These are phyloP conservation scores for Esperia sulphurella DNA, from an alignment of 2,888 invertebrate species.

Conservation along the genomic window DNA sequence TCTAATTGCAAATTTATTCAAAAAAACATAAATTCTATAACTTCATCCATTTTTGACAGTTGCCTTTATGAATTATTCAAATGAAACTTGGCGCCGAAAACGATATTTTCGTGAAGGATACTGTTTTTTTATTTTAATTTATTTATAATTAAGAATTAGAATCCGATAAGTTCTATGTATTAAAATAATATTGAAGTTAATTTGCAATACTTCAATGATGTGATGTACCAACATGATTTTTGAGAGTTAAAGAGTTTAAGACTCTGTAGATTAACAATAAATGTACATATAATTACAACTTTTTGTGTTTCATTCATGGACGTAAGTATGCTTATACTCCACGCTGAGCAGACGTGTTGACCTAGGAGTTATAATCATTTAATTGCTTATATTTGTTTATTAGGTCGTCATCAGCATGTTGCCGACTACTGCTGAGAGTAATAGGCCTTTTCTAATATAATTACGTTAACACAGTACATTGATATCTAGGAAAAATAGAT, in stretches of 20 bases:
- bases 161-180: conserved; percentile 5
- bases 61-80: not conserved
- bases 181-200: conserved; percentile 25
- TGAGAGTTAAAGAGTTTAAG: too few relatives aligned
- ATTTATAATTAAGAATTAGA: conserved; percentile 48
- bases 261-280: conserved; percentile 35
- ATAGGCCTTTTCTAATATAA: too few relatives aligned
- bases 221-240: not conserved
- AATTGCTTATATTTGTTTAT: too few relatives aligned
- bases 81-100: not conserved
- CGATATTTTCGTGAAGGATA: not conserved
- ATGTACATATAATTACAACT: conserved; percentile 49
- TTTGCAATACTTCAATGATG: conserved; percentile 5
- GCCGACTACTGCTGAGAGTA: too few relatives aligned
- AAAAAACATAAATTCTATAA: not conserved
- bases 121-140: conserved; percentile 30
- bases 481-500: too few relatives aligned
- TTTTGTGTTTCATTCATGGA: too few relatives aligned
- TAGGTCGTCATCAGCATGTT: too few relatives aligned
- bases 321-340: too few relatives aligned
- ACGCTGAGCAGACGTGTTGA: too few relatives aligned
- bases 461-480: too few relatives aligned
- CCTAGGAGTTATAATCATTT: too few relatives aligned
- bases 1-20: too few relatives aligned
- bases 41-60: not conserved